Conservation (phyloP, 2,888 invertebrate species). For the Drosophila dives region DNA sequence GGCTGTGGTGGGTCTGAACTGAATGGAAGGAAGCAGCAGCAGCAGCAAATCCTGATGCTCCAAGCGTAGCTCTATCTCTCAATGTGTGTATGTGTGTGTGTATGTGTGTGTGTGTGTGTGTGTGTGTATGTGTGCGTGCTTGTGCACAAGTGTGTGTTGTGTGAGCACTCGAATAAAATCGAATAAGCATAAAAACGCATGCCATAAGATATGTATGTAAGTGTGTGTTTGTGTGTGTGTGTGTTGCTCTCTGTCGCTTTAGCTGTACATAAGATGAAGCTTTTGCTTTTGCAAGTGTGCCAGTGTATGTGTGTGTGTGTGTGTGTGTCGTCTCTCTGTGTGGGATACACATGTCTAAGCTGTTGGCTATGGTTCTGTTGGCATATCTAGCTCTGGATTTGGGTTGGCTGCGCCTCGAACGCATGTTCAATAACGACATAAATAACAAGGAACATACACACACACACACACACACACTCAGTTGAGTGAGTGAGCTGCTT, state of each 20-base stretch:
- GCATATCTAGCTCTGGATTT: slow-evolving; percentile 59
- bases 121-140: slow-evolving; percentile 36
- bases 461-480: slow-evolving; percentile 7
- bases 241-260: slow-evolving; percentile 40
- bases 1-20: slow-evolving; percentile 14
- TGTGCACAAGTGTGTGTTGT: slow-evolving; percentile 44
- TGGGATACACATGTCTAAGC: slow-evolving; percentile 68
- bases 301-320: slow-evolving; percentile 21
- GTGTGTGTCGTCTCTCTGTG: slow-evolving; percentile 44
- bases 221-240: slow-evolving; percentile 28
- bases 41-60: slow-evolving; percentile 77
- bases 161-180: slow-evolving; percentile 78
- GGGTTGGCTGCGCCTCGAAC: slow-evolving; percentile 76
- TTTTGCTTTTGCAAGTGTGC: slow-evolving; percentile 12
- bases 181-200: slow-evolving; percentile 78
- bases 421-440: slow-evolving; percentile 80
- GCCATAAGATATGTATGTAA: slow-evolving; percentile 58
- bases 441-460: slow-evolving; percentile 53
- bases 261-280: slow-evolving; percentile 63
- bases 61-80: slow-evolving; percentile 58
- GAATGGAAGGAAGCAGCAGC: slow-evolving; percentile 53
- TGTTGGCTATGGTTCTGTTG: slow-evolving; percentile 35
- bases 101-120: slow-evolving; percentile 42
- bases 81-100: slow-evolving; percentile 34
- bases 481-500: slow-evolving; percentile 39